Evolutionary conservation across 2,888 invertebrate species (phyloP).

Genomic region (Miltochrista miniata): DNA sequence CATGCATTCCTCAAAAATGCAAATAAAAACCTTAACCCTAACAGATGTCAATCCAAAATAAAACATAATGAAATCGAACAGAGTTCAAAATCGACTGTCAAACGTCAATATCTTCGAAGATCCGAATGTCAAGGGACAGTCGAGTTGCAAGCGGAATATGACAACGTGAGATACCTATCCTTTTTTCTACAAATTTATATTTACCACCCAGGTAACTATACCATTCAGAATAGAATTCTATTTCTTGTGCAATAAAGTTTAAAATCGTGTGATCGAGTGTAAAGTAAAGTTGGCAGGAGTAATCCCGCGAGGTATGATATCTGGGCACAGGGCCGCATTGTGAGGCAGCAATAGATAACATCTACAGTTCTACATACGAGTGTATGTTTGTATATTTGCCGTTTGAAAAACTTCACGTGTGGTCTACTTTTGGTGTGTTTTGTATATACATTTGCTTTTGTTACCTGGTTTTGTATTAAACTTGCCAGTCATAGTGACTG

Average conservation of each 20-base stretch:
- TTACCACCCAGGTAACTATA: slow-evolving; percentile 8
- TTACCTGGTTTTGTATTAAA: neutral
- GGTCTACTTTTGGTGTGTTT: slow-evolving; percentile 56
- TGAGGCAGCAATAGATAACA: slow-evolving; percentile 60
- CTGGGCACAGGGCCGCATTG: slow-evolving; percentile 51
- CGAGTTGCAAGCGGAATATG: slow-evolving; percentile 52
- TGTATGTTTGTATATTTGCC: slow-evolving; percentile 26
- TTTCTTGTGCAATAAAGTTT: slow-evolving; percentile 20
- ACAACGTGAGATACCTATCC: slow-evolving; percentile 55
- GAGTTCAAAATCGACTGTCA: slow-evolving; percentile 24
- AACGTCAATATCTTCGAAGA: slow-evolving; percentile 25
- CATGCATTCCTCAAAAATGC: slow-evolving; percentile 30
- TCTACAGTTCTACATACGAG: slow-evolving; percentile 39
- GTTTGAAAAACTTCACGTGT: slow-evolving; percentile 63
- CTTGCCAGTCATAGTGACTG: neutral
- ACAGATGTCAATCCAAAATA: slow-evolving; percentile 3
- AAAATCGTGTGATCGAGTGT: slow-evolving; percentile 18
- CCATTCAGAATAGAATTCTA: neutral
- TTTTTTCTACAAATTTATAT: slow-evolving; percentile 33
- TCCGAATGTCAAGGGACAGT: slow-evolving; percentile 37
- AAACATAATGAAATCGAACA: neutral
- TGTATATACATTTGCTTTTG: slow-evolving; percentile 19
- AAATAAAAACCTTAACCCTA: slow-evolving; percentile 26
- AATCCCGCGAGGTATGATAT: slow-evolving; percentile 53
- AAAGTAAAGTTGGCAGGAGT: slow-evolving; percentile 23